Evolutionary conservation across 2,113 vertebrate genomes (phyloP).

Genomic region (Aspidoscelis tigris): DNA sequence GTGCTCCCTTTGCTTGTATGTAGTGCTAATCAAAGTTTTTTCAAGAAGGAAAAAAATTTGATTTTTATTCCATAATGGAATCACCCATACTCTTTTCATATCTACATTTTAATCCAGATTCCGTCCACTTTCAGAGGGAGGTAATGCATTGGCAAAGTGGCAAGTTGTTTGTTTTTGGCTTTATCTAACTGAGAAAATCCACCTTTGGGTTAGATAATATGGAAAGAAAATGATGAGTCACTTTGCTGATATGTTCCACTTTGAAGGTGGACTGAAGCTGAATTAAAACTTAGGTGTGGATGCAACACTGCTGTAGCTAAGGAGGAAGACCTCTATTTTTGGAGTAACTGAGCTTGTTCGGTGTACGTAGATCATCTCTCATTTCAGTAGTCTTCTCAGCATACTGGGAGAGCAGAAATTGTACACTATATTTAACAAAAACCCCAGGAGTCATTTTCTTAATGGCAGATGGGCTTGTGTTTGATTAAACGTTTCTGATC

Average conservation of each 20-base stretch:
- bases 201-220: no score
- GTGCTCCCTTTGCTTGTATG: neutral
- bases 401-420: neutral
- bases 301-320: neutral
- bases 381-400: constrained; percentile 5
- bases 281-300: no score
- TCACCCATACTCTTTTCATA: neutral
- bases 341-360: neutral
- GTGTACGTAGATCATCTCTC: constrained; percentile 1
- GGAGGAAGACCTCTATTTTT: neutral
- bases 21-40: neutral
- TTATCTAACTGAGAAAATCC: no score
- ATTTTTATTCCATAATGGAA: neutral
- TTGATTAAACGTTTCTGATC: constrained; percentile 17
- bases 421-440: constrained; percentile 5
- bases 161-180: no score
- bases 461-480: neutral
- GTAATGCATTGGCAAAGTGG: no score
- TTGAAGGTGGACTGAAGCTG: no score
- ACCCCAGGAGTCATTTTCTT: constrained; percentile 2
- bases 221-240: no score
- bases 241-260: no score
- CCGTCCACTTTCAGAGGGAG: no score
- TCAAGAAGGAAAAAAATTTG: neutral
- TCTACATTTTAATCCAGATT: no score